Conservation (phyloP, 2,797 vertebrate species). For the Ambastaia sidthimunki region DNA sequence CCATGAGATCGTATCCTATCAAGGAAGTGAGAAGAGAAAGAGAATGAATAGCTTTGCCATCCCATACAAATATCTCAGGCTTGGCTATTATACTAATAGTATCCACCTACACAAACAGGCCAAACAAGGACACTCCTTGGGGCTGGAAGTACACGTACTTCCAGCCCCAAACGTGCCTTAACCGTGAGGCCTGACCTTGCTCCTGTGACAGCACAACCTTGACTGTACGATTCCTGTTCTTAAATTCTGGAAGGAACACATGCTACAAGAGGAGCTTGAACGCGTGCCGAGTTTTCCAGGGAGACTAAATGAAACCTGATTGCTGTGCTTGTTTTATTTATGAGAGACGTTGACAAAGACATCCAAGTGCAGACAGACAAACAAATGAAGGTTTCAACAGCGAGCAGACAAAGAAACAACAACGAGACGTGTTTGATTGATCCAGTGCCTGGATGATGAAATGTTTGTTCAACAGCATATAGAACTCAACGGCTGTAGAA, state of each 20-base stretch:
- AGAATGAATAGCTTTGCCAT: conserved; percentile 12
- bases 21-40: conserved; percentile 18
- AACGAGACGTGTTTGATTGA: neutral
- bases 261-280: neutral
- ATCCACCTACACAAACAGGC: conserved; percentile 18
- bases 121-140: conserved; percentile 4
- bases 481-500: neutral
- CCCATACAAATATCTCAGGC: conserved; percentile 7
- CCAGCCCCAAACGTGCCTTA: neutral
- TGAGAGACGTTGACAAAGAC: neutral
- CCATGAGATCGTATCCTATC: conserved; percentile 88
- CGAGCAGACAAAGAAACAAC: neutral
- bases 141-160: neutral
- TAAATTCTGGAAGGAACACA: neutral
- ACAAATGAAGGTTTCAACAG: neutral
- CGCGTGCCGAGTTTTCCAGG: neutral
- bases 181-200: neutral
- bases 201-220: conserved; percentile 1
- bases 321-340: conserved; percentile 23
- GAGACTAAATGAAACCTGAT: conserved; percentile 5
- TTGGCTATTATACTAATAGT: neutral
- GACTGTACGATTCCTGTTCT: neutral
- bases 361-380: neutral
- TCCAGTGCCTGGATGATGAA: neutral
- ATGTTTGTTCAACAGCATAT: neutral